Evolutionary conservation across 2,797 vertebrate genomes (phyloP).

Genomic region (Arctocebus calabarensis): DNA sequence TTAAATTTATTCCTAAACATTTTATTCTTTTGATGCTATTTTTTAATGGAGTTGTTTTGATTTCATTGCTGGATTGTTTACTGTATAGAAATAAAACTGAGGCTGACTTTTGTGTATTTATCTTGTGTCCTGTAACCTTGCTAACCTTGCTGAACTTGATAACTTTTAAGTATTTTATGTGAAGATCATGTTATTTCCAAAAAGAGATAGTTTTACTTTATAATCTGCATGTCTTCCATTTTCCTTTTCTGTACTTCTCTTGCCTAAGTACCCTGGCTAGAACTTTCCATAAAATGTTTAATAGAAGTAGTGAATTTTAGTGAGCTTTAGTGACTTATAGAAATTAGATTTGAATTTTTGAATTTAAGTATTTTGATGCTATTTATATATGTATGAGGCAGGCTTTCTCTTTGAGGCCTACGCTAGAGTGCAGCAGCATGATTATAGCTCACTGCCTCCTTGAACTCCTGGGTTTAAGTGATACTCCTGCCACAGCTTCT

Average conservation of each 20-base stretch:
- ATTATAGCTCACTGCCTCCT: too few relatives aligned
- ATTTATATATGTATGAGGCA: too few relatives aligned
- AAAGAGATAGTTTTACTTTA: neutral
- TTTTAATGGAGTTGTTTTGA: neutral
- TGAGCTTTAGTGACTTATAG: neutral
- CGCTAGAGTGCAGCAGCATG: too few relatives aligned
- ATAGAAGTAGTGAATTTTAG: neutral
- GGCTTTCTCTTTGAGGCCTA: too few relatives aligned
- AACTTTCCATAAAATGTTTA: neutral
- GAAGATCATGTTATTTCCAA: neutral
- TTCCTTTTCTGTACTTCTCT: neutral
- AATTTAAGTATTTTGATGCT: neutral
- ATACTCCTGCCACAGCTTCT: too few relatives aligned
- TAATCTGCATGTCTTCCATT: neutral
- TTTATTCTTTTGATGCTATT: neutral
- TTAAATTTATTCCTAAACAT: neutral
- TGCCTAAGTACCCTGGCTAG: neutral
- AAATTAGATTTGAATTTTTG: neutral
- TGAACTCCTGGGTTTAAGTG: too few relatives aligned
- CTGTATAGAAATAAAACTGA: neutral
- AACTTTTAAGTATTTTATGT: neutral
- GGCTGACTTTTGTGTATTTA: neutral
- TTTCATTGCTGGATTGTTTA: neutral
- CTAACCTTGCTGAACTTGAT: neutral
- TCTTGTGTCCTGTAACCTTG: neutral